A percentile compares a stretch with the other conserved stretches of the same genome.
Evolutionary conservation across 2,888 invertebrate species (phyloP).

Genomic region (Chouioia cunea): DNA sequence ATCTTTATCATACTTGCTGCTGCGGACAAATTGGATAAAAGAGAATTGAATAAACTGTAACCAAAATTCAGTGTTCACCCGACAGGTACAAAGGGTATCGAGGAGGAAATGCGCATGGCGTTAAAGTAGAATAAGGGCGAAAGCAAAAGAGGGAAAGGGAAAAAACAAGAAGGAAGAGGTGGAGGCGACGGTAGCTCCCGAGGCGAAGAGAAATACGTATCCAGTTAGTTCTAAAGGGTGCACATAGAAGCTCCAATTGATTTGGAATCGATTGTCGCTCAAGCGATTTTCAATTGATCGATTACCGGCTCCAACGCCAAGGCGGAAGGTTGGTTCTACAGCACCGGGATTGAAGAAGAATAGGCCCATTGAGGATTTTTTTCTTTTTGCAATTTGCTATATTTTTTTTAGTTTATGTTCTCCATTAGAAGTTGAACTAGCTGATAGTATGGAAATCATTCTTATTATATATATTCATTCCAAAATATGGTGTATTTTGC

Average conservation of each 20-base stretch:
- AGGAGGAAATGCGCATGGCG: slow-evolving; percentile 23
- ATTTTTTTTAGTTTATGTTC: no score
- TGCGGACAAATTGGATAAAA: slow-evolving; percentile 58
- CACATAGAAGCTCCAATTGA: slow-evolving; percentile 60
- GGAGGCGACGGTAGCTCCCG: slow-evolving; percentile 47
- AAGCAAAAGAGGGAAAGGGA: slow-evolving; percentile 24
- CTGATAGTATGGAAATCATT: no score
- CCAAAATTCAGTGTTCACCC: slow-evolving; percentile 60
- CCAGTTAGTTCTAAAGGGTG: slow-evolving; percentile 65
- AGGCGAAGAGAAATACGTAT: slow-evolving; percentile 63
- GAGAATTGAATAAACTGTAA: slow-evolving; percentile 62
- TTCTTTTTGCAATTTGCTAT: no score
- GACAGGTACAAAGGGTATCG: slow-evolving; percentile 59
- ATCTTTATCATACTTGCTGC: neutral
- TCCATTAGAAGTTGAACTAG: no score
- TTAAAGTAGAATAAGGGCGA: slow-evolving; percentile 10
- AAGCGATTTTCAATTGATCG: slow-evolving; percentile 67
- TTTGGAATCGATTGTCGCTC: slow-evolving; percentile 67
- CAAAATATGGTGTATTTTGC: no score
- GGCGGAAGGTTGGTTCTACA: slow-evolving; percentile 20
- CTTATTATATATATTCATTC: no score
- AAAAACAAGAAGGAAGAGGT: slow-evolving; percentile 48
- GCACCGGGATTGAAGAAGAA: slow-evolving; percentile 27
- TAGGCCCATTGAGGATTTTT: neutral
- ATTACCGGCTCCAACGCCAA: slow-evolving; percentile 53